These are phyloP conservation scores for Lasioglossum lativentre DNA, from an alignment of 2,888 invertebrate species.

Conservation along the genomic window DNA sequence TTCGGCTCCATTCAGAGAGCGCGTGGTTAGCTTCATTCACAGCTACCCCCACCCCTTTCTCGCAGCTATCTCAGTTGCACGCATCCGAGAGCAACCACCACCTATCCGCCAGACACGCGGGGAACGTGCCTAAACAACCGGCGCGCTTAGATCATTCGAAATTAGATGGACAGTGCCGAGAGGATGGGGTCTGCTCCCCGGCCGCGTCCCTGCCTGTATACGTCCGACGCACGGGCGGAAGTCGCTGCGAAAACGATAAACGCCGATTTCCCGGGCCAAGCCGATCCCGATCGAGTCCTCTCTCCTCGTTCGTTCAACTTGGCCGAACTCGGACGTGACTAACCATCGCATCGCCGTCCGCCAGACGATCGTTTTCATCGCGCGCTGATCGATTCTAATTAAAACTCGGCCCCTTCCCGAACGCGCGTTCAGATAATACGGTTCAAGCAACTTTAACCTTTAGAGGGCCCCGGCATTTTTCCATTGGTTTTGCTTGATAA, in stretches of 20 bases:
- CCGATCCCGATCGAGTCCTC: conserved; percentile 26
- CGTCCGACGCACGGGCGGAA: conserved; percentile 37
- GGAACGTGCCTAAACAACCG: conserved; percentile 67
- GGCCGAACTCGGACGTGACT: conserved; percentile 31
- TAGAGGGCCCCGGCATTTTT: neutral
- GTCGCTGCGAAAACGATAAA: conserved; percentile 49
- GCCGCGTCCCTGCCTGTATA: neutral
- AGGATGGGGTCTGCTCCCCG: neutral
- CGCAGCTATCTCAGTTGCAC: conserved; percentile 10
- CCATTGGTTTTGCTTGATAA: neutral
- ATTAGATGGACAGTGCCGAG: conserved; percentile 55
- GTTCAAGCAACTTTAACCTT: neutral
- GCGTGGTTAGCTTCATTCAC: conserved; percentile 80
- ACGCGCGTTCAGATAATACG: neutral
- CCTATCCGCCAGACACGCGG: conserved; percentile 62
- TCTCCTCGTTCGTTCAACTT: conserved; percentile 35
- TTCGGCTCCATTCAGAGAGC: conserved; percentile 72
- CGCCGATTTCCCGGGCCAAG: conserved; percentile 27
- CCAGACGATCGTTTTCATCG: neutral
- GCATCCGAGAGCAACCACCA: conserved; percentile 16
- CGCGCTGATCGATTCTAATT: conserved; percentile 11
- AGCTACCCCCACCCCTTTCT: conserved; percentile 70
- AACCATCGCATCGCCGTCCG: conserved; percentile 2
- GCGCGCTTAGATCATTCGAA: conserved; percentile 56
- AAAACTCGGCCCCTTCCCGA: neutral